Conservation (phyloP, 2,888 invertebrate genomes). For the Epirrita christyi region DNA sequence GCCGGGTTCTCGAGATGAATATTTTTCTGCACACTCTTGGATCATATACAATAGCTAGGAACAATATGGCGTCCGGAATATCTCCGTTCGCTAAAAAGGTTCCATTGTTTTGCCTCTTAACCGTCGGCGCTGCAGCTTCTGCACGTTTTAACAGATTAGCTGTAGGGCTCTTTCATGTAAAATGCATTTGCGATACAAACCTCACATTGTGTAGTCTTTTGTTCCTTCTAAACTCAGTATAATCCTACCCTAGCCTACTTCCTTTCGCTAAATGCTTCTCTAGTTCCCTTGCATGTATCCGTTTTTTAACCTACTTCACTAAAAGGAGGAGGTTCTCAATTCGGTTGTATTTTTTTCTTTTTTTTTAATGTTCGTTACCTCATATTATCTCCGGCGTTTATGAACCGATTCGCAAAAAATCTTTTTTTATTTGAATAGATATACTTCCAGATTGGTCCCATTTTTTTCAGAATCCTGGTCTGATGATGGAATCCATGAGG, state of each 20-base stretch:
- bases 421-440: too few relatives aligned
- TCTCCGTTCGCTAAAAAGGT: conserved; percentile 49
- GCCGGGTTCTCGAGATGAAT: conserved; percentile 46
- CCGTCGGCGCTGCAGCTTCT: conserved; percentile 43
- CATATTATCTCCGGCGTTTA: too few relatives aligned
- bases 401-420: too few relatives aligned
- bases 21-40: conserved; percentile 46
- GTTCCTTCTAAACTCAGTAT: conserved; percentile 15
- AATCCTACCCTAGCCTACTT: conserved; percentile 14
- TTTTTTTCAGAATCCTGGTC: too few relatives aligned
- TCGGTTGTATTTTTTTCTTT: too few relatives aligned
- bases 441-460: too few relatives aligned
- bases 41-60: conserved; percentile 48
- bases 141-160: conserved; percentile 50
- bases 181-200: conserved; percentile 26
- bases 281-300: too few relatives aligned
- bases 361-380: too few relatives aligned
- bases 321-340: too few relatives aligned
- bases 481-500: too few relatives aligned
- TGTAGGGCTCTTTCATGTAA: conserved; percentile 23
- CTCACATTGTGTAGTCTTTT: conserved; percentile 19
- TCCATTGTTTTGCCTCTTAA: conserved; percentile 52
- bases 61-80: conserved; percentile 54
- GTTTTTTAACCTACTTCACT: too few relatives aligned
- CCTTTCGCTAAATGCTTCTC: conserved; percentile 1